Percentiles rank a stretch among this genome's conserved stretches.
phyloP scores from a whole-genome alignment of 2,797 vertebrate species.

The Lutra lutra region DNA sequence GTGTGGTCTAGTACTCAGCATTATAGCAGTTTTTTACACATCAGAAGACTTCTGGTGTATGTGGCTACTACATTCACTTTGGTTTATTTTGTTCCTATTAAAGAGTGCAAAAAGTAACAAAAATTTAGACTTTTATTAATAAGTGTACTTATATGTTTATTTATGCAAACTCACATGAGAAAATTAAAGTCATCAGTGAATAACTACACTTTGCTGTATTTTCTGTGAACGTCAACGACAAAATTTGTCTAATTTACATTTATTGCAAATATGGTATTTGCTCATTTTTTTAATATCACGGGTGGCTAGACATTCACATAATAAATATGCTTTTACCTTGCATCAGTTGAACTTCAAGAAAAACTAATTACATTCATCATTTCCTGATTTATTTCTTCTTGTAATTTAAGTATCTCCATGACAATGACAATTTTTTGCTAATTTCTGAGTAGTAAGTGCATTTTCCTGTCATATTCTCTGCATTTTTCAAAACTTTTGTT shows the following conservation, averaged over 20 bases:
- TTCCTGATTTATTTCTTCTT: constrained; percentile 83
- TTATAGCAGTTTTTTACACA: background rate
- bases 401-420: constrained; percentile 81
- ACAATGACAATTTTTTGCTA: constrained; percentile 80
- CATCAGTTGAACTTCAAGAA: constrained; percentile 85
- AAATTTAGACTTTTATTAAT: constrained; percentile 43
- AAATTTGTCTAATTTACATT: constrained; percentile 76
- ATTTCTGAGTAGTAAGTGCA: constrained; percentile 75
- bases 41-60: background rate
- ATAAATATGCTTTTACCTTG: constrained; percentile 84
- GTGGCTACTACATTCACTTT: background rate
- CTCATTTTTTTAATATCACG: constrained; percentile 83
- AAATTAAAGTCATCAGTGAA: constrained; percentile 70
- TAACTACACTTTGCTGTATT: constrained; percentile 73
- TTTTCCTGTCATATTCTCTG: constrained; percentile 68
- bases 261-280: constrained; percentile 78
- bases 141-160: constrained; percentile 8
- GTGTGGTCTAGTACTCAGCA: background rate
- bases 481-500: constrained; percentile 25
- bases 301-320: constrained; percentile 79
- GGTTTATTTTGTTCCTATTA: constrained; percentile 36
- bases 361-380: constrained; percentile 87
- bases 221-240: constrained; percentile 71
- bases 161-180: constrained; percentile 39
- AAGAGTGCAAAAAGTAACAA: constrained; percentile 49